Evolutionary conservation across 2,113 vertebrate species (phyloP).

Genomic region (Phaethornis superciliosus): DNA sequence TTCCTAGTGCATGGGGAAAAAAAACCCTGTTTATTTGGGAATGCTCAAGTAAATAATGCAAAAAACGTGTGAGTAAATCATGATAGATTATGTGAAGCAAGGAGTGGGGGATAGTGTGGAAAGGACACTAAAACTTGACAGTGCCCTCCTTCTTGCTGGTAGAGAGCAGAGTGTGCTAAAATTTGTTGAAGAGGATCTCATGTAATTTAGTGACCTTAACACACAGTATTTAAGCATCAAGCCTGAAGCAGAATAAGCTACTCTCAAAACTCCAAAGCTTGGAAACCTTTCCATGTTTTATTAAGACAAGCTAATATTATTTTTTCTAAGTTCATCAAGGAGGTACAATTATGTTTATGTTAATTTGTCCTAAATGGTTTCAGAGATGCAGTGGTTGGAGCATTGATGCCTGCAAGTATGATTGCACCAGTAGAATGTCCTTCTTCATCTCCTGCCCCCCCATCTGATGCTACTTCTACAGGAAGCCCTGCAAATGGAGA

Average conservation of each 20-base stretch:
- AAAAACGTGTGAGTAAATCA: not conserved
- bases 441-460: conserved; percentile 86
- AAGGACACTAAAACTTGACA: not conserved
- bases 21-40: not conserved
- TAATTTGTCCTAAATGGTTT: not conserved
- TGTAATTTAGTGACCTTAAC: not conserved
- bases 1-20: not conserved
- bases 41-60: not conserved
- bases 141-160: not conserved
- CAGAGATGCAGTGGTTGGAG: conserved; percentile 93
- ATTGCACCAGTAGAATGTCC: conserved; percentile 92
- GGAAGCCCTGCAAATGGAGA: conserved; percentile 87
- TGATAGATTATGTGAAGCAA: not conserved
- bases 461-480: conserved; percentile 82
- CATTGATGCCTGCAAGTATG: conserved; percentile 97
- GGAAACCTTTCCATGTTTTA: not conserved
- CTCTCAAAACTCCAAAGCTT: not conserved
- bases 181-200: not conserved
- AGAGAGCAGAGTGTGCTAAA: not conserved
- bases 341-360: not conserved
- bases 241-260: not conserved
- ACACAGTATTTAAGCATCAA: not conserved
- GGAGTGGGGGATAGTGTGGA: not conserved
- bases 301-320: not conserved
- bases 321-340: not conserved